Percentiles rank a stretch among this genome's conserved stretches.
Conservation (phyloP, 2,113 vertebrate genomes). For the Pluvialis apricaria region DNA sequence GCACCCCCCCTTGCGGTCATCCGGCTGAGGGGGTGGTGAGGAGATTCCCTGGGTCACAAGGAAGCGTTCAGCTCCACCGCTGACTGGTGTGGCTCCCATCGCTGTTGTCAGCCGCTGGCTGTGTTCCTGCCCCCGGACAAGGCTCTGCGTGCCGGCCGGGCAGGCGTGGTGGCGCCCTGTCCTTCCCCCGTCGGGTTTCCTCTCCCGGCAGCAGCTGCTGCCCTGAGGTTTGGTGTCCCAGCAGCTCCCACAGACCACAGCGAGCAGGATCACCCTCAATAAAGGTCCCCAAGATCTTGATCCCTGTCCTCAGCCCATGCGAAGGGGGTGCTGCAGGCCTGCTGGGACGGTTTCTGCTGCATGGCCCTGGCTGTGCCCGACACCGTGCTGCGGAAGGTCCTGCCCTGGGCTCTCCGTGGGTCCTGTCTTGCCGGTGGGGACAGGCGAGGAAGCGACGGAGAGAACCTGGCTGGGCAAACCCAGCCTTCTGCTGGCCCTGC, state of each 20-base stretch:
- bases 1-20: accelerated
- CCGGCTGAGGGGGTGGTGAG: neutral
- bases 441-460: neutral
- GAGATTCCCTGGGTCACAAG: neutral
- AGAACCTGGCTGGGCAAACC: neutral
- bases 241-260: neutral
- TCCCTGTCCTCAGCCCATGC: neutral
- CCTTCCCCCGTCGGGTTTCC: accelerated
- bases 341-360: neutral
- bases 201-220: neutral
- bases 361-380: neutral
- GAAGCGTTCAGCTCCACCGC: accelerated
- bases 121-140: neutral
- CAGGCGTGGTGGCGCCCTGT: neutral
- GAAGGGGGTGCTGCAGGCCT: neutral
- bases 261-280: neutral
- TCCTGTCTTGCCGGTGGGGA: neutral
- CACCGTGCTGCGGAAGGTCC: neutral
- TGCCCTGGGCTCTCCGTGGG: neutral
- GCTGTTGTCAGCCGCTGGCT: neutral
- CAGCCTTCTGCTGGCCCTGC: neutral
- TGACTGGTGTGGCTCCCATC: accelerated
- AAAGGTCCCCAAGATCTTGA: neutral
- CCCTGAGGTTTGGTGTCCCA: accelerated
- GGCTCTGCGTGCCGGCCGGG: accelerated